Percentiles rank a stretch among this genome's conserved stretches.
These are phyloP conservation scores for Nebria brevicollis DNA, from an alignment of 2,888 invertebrate genomes.

Conservation along the genomic window DNA sequence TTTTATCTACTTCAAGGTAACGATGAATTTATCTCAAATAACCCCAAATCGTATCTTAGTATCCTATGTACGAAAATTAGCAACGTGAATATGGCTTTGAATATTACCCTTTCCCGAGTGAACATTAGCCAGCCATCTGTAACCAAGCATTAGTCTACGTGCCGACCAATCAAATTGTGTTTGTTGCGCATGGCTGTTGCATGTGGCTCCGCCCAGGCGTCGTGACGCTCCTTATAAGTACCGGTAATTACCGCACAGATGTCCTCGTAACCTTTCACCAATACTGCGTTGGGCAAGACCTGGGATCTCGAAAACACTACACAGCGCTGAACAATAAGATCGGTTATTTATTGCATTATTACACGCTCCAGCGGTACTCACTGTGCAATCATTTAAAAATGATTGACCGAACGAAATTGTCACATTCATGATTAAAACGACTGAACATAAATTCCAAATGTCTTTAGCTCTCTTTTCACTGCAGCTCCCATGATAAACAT, in stretches of 20 bases:
- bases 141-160: background rate
- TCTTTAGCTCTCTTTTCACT: no score
- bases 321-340: slow-evolving; percentile 31
- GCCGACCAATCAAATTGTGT: background rate
- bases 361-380: background rate
- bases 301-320: background rate
- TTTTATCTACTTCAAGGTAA: no score
- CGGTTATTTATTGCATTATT: slow-evolving; percentile 38
- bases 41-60: no score
- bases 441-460: no score
- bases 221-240: slow-evolving; percentile 44
- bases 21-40: no score
- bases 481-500: no score
- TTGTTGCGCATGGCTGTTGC: background rate
- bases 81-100: no score
- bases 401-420: no score
- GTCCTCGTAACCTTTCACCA: slow-evolving; percentile 42
- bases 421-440: no score
- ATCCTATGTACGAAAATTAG: no score
- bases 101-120: background rate
- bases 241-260: slow-evolving; percentile 31
- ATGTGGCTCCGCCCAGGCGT: slow-evolving; percentile 30
- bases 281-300: slow-evolving; percentile 15
- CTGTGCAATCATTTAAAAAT: background rate
- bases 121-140: background rate